Evolutionary conservation across 2,113 vertebrate genomes (phyloP).

Genomic region (Halichoerus grypus): DNA sequence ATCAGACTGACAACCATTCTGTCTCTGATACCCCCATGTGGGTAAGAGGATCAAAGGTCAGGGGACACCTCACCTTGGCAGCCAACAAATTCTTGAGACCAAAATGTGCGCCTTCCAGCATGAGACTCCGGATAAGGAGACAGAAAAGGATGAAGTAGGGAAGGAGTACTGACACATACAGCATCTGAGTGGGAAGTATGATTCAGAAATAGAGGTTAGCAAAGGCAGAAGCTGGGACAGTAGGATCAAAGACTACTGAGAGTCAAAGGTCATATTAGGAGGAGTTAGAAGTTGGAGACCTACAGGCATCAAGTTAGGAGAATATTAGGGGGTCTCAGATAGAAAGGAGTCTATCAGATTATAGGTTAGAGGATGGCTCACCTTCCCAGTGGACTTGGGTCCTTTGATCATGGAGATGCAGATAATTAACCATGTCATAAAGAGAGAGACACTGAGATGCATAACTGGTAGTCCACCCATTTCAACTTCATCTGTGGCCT

Average conservation of each 20-base stretch:
- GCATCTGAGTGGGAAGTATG: constrained; percentile 31
- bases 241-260: background rate
- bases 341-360: background rate
- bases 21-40: background rate
- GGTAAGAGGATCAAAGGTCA: background rate
- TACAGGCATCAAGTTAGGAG: background rate
- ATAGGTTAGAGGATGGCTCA: constrained; percentile 64
- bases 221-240: background rate
- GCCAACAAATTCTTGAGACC: constrained; percentile 90
- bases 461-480: constrained; percentile 86
- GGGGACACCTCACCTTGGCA: constrained; percentile 86
- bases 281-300: background rate
- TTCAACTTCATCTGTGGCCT: constrained; percentile 88
- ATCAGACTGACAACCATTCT: background rate
- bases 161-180: constrained; percentile 79
- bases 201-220: background rate
- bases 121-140: constrained; percentile 89
- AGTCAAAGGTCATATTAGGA: background rate
- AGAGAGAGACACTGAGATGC: constrained; percentile 87
- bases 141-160: constrained; percentile 91
- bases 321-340: background rate
- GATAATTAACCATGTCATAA: constrained; percentile 89
- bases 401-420: constrained; percentile 92
- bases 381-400: constrained; percentile 92
- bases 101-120: constrained; percentile 89